These are phyloP conservation scores for Charanyca ferruginea DNA, from an alignment of 2,888 invertebrate species.

Conservation along the genomic window DNA sequence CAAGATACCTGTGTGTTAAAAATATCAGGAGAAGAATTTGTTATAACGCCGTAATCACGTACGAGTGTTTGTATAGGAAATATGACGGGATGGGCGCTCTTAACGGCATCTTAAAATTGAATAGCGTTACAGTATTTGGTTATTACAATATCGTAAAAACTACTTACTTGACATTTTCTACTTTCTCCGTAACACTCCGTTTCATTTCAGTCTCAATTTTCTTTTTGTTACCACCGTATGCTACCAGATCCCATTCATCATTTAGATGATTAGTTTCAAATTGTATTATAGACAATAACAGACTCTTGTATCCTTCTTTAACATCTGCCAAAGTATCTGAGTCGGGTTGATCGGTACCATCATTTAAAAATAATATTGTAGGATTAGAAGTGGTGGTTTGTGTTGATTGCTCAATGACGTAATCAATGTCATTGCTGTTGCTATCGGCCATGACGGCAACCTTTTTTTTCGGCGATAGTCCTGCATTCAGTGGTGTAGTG, in stretches of 20 bases:
- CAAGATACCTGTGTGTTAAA: too few relatives aligned
- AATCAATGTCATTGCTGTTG: not conserved
- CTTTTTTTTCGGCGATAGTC: too few relatives aligned
- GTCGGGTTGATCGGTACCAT: constrained; percentile 43
- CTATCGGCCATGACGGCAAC: too few relatives aligned
- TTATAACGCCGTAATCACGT: too few relatives aligned
- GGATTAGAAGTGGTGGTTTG: constrained; percentile 56
- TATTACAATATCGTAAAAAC: not conserved
- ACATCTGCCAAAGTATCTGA: constrained; percentile 17
- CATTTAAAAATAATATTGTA: constrained; percentile 68
- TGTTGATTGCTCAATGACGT: constrained; percentile 1
- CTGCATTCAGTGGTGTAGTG: not conserved
- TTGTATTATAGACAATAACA: constrained; percentile 72
- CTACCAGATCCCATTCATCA: constrained; percentile 61
- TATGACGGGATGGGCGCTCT: too few relatives aligned
- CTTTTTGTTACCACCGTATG: constrained; percentile 5
- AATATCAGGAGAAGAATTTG: too few relatives aligned
- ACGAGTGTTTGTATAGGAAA: too few relatives aligned
- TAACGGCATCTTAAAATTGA: too few relatives aligned
- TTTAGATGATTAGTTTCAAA: constrained; percentile 70
- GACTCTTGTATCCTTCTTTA: constrained; percentile 55
- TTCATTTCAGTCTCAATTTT: constrained; percentile 19
- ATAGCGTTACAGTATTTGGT: too few relatives aligned
- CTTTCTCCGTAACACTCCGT: constrained; percentile 12
- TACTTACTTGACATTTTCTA: constrained; percentile 26